Evolutionary conservation across 92 coral and sea anemone species (phyloP).

Genomic region (Metridium senile): DNA sequence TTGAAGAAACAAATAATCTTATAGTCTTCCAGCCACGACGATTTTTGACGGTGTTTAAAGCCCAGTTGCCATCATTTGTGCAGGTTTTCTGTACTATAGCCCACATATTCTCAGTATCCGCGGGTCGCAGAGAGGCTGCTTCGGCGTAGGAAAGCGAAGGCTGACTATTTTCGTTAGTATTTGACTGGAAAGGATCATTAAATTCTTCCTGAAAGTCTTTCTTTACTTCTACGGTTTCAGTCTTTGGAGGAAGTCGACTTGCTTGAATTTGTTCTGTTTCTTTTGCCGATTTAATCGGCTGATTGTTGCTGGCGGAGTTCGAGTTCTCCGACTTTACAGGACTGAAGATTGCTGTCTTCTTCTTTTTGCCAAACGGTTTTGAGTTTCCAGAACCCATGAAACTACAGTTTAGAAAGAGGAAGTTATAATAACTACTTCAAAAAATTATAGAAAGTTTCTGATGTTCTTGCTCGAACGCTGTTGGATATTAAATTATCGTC

Average conservation of each 20-base stretch:
- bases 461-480: not conserved
- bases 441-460: not conserved
- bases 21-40: slow-evolving; percentile 99
- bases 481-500: not conserved
- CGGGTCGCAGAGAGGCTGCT: slow-evolving; percentile 84
- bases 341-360: not conserved
- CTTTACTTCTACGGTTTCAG: not conserved
- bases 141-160: slow-evolving; percentile 75
- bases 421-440: not conserved
- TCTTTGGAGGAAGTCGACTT: not conserved
- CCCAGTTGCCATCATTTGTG: slow-evolving; percentile 59
- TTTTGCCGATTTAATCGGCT: not conserved
- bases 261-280: not conserved
- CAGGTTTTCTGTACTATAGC: slow-evolving; percentile 91
- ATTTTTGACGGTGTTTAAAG: slow-evolving; percentile 82
- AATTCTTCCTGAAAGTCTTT: not conserved
- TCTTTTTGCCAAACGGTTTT: slow-evolving; percentile 45
- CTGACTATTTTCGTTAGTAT: slow-evolving; percentile 24
- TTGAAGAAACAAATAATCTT: slow-evolving; percentile 97
- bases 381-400: slow-evolving; percentile 98
- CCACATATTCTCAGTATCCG: slow-evolving; percentile 89
- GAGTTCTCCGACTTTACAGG: not conserved
- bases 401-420: slow-evolving; percentile 30
- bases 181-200: slow-evolving; percentile 12
- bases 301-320: no score